Percentiles rank a stretch among this genome's conserved stretches.
These are phyloP conservation scores for Halocynthia aurantium DNA, from an alignment of 23 tunicate genomes.

Conservation along the genomic window DNA sequence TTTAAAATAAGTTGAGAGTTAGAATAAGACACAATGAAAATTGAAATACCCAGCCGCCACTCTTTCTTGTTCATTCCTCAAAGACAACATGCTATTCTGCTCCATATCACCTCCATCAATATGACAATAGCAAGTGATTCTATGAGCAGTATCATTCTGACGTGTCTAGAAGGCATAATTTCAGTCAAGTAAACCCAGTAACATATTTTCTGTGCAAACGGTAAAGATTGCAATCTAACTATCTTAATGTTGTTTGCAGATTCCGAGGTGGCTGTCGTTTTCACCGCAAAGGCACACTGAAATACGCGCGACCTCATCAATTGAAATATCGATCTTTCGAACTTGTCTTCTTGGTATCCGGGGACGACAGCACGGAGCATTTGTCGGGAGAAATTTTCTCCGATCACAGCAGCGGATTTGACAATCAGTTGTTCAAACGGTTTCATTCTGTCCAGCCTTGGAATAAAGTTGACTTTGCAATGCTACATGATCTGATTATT, in stretches of 20 bases:
- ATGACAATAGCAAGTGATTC: slow-evolving; percentile 20
- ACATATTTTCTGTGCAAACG: not conserved
- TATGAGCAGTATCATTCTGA: slow-evolving; percentile 15
- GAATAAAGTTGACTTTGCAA: not conserved
- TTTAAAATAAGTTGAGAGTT: too few relatives aligned
- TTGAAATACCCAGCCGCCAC: not conserved
- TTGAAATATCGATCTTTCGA: slow-evolving; percentile 36
- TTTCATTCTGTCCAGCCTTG: slow-evolving; percentile 78
- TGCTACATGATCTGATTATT: too few relatives aligned
- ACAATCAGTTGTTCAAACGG: slow-evolving; percentile 80
- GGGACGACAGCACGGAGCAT: slow-evolving; percentile 82
- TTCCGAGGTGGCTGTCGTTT: not conserved
- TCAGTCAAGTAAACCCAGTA: not conserved
- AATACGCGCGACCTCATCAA: slow-evolving; percentile 74
- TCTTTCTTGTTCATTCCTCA: not conserved
- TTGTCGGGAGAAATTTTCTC: slow-evolving; percentile 47
- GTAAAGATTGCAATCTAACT: not conserved
- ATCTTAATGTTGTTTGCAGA: not conserved
- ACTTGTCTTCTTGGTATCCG: slow-evolving; percentile 56
- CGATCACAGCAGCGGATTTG: slow-evolving; percentile 88
- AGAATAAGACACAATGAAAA: not conserved
- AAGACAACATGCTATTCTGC: too few relatives aligned
- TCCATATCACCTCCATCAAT: too few relatives aligned
- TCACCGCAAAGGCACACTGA: slow-evolving; percentile 47
- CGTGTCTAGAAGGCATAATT: not conserved